Conservation (phyloP, 2,113 vertebrate species). For the Galemys pyrenaicus region DNA sequence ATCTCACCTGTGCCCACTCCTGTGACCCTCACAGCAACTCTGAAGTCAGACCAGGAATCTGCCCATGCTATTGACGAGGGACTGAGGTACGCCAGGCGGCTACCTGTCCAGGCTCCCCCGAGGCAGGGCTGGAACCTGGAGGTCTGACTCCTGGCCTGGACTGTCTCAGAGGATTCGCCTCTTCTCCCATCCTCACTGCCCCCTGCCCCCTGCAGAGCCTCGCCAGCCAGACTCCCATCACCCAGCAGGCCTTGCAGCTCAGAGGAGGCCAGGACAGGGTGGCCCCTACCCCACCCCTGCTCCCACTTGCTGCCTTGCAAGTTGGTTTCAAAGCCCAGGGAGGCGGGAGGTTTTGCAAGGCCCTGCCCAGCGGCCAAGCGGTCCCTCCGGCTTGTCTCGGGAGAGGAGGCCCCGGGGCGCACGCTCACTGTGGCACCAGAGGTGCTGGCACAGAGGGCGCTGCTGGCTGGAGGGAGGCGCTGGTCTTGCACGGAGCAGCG, state of each 20-base stretch:
- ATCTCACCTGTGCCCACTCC: neutral
- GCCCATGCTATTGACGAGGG: neutral
- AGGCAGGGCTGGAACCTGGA: neutral
- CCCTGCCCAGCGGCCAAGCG: slow-evolving; percentile 18
- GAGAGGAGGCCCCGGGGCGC: slow-evolving; percentile 69
- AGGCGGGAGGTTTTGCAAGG: slow-evolving; percentile 67
- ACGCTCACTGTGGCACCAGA: slow-evolving; percentile 68
- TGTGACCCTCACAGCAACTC: neutral
- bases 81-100: neutral
- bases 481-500: slow-evolving; percentile 83
- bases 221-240: neutral
- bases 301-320: slow-evolving; percentile 43
- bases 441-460: slow-evolving; percentile 79
- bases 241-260: neutral
- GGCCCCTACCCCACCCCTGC: neutral
- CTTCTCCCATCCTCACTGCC: no score
- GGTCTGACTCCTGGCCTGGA: neutral
- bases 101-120: neutral
- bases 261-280: neutral
- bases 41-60: neutral
- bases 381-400: slow-evolving; percentile 65
- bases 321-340: slow-evolving; percentile 72
- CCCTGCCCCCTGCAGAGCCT: neutral
- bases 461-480: slow-evolving; percentile 78
- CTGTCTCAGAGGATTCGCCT: neutral